These are phyloP conservation scores for Anthopleura xanthogrammica DNA, from an alignment of 92 coral and sea anemone genomes.

Conservation along the genomic window DNA sequence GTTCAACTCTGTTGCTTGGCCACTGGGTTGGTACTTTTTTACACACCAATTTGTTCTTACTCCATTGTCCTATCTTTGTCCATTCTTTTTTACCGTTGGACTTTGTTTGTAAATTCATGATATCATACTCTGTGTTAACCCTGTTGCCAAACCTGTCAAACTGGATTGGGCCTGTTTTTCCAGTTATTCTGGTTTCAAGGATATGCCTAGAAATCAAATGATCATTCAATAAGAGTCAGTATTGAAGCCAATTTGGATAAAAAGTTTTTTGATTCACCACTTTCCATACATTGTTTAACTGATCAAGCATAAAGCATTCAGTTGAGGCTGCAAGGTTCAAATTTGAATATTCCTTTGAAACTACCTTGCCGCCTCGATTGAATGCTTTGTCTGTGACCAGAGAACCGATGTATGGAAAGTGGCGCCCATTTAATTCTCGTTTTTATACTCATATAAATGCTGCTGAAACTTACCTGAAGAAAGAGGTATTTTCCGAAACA, in stretches of 20 bases:
- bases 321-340: too few species aligned
- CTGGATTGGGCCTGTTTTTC: constrained; percentile 50
- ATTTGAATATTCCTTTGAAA: too few species aligned
- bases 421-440: too few species aligned
- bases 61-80: constrained; percentile 36
- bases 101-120: constrained; percentile 29
- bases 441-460: neutral
- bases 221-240: too few species aligned
- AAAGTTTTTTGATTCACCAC: neutral
- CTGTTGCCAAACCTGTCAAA: constrained; percentile 59
- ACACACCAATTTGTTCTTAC: constrained; percentile 15
- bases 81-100: constrained; percentile 30
- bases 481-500: neutral
- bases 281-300: too few species aligned
- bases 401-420: too few species aligned
- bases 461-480: constrained; percentile 17
- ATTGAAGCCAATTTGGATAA: neutral
- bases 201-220: constrained; percentile 6
- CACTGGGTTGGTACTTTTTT: constrained; percentile 17
- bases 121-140: constrained; percentile 60
- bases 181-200: constrained; percentile 8
- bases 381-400: too few species aligned
- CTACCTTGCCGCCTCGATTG: too few species aligned
- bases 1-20: constrained; percentile 11
- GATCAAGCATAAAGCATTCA: too few species aligned